Evolutionary conservation across 2,888 invertebrate species (phyloP).

Genomic region (Synergus japonicus): DNA sequence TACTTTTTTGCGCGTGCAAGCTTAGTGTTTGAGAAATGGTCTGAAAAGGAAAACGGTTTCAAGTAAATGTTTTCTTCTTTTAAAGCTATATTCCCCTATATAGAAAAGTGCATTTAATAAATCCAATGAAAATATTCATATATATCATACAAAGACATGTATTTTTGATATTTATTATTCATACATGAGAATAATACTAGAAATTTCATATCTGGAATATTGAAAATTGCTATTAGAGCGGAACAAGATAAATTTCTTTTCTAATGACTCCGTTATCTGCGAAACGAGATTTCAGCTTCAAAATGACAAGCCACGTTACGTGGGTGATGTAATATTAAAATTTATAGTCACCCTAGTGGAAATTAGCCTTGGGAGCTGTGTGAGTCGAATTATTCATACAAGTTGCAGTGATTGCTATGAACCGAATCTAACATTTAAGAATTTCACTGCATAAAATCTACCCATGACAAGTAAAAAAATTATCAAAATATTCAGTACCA

Average conservation of each 20-base stretch:
- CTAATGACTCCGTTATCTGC: conserved; percentile 39
- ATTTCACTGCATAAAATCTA: neutral
- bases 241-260: conserved; percentile 29
- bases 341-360: conserved; percentile 61
- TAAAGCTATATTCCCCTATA: neutral
- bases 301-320: conserved; percentile 37
- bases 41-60: neutral
- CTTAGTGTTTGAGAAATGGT: conserved; percentile 14
- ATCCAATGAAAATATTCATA: too few relatives aligned
- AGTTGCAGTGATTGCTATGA: conserved; percentile 10
- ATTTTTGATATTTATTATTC: neutral
- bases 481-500: neutral
- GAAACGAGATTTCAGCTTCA: conserved; percentile 26
- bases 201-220: conserved; percentile 11
- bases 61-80: neutral
- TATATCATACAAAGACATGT: too few relatives aligned
- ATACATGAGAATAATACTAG: neutral
- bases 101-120: neutral
- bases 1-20: neutral
- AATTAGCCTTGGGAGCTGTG: conserved; percentile 62
- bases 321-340: conserved; percentile 61
- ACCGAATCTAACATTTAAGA: neutral
- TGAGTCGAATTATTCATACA: conserved; percentile 57
- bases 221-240: neutral
- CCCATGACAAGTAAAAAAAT: neutral